Conservation (phyloP, 2,888 invertebrate genomes). For the Amiota mariae region DNA sequence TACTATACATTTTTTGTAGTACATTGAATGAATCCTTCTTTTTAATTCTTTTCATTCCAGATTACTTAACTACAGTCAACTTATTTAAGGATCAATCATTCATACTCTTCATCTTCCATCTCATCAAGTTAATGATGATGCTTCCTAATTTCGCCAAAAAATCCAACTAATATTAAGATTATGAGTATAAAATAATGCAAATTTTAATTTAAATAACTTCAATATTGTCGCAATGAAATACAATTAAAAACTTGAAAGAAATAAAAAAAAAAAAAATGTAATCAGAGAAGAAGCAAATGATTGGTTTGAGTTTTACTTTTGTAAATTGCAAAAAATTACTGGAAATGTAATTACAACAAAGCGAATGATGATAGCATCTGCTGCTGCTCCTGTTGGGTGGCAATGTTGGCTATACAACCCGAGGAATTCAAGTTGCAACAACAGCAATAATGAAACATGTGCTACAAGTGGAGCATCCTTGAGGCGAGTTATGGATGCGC, state of each 20-base stretch:
- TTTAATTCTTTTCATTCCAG: too few relatives aligned
- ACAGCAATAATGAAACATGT: slow-evolving; percentile 52
- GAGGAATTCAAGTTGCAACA: slow-evolving; percentile 2
- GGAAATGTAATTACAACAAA: slow-evolving; percentile 61
- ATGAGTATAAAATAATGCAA: neutral
- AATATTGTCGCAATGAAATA: slow-evolving; percentile 40
- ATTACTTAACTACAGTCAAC: too few relatives aligned
- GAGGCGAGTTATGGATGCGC: slow-evolving; percentile 42
- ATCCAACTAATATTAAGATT: neutral
- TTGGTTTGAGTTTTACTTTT: slow-evolving; percentile 48
- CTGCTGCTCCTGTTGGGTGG: neutral
- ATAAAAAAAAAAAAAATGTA: slow-evolving; percentile 18
- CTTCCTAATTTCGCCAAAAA: neutral
- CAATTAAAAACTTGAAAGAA: slow-evolving; percentile 52
- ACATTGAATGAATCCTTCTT: too few relatives aligned
- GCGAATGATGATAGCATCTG: slow-evolving; percentile 26
- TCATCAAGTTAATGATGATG: neutral
- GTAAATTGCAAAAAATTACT: slow-evolving; percentile 62
- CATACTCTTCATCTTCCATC: too few relatives aligned
- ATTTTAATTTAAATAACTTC: slow-evolving; percentile 17
- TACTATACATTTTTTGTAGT: too few relatives aligned
- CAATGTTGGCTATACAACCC: neutral
- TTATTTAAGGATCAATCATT: too few relatives aligned
- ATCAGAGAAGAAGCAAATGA: slow-evolving; percentile 32
- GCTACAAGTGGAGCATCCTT: slow-evolving; percentile 65